Conservation (phyloP, 2,888 invertebrate genomes). For the Corythucha ciliata region DNA sequence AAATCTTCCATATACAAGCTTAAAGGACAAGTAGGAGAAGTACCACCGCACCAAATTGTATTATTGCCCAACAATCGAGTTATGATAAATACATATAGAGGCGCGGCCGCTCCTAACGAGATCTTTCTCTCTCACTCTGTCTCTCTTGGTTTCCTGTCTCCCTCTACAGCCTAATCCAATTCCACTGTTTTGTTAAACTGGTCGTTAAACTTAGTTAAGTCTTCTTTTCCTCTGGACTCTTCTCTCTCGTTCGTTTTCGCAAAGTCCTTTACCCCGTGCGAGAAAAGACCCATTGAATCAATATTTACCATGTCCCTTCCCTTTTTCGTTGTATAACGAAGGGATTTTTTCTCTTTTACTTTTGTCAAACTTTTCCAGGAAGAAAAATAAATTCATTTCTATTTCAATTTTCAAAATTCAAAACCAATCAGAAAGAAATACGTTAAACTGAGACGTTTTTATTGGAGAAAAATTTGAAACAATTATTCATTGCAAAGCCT, state of each 20-base stretch:
- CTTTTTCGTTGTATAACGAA: conserved; percentile 20
- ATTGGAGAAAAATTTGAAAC: too few relatives aligned
- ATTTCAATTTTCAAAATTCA: background rate
- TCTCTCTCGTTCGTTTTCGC: background rate
- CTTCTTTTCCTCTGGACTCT: too few relatives aligned
- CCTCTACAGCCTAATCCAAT: conserved; percentile 23
- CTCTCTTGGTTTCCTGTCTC: too few relatives aligned
- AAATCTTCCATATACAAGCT: too few relatives aligned
- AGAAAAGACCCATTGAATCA: conserved; percentile 15
- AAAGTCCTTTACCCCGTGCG: conserved; percentile 8
- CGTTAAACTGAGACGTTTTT: background rate
- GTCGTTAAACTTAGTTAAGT: conserved; percentile 27
- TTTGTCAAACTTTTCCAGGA: too few relatives aligned
- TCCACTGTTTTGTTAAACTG: conserved; percentile 28
- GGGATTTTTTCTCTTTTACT: too few relatives aligned
- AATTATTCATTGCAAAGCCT: too few relatives aligned
- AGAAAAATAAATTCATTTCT: background rate
- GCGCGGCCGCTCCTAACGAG: conserved; percentile 22
- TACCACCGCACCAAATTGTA: conserved; percentile 24
- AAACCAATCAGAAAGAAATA: background rate
- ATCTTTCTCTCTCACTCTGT: too few relatives aligned
- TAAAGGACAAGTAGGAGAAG: background rate
- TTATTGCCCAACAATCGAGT: conserved; percentile 31
- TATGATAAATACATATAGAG: conserved; percentile 33
- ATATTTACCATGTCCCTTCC: conserved; percentile 18